Conservation (phyloP, 2,113 vertebrate genomes). For the Loxodonta africana region DNA sequence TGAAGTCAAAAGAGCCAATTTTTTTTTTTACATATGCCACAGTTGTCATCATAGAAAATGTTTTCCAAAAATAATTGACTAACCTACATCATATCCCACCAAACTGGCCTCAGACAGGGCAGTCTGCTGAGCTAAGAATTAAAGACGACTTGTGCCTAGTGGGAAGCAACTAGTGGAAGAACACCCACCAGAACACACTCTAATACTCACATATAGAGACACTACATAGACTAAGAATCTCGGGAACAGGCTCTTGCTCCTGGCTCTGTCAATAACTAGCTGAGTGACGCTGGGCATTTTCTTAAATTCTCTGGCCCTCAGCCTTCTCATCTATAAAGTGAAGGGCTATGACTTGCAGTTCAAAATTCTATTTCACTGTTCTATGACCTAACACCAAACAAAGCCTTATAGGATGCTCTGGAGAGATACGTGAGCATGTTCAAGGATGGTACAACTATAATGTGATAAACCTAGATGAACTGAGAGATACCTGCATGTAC, state of each 20-base stretch:
- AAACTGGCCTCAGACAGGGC: neutral
- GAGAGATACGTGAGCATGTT: neutral
- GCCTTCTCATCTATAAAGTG: conserved; percentile 24
- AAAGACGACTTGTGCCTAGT: neutral
- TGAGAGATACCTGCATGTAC: conserved; percentile 94
- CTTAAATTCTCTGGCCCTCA: neutral
- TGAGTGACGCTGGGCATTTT: neutral
- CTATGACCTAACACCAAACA: neutral
- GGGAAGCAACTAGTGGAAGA: neutral
- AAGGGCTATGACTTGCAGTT: conserved; percentile 23
- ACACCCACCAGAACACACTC: neutral
- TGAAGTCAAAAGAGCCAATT: conserved; percentile 1
- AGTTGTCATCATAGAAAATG: neutral
- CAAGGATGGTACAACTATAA: neutral
- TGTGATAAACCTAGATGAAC: neutral
- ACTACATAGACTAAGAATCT: neutral
- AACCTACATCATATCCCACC: neutral
- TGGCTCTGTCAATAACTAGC: neutral
- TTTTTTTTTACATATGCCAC: neutral
- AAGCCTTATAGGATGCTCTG: neutral
- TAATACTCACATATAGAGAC: neutral
- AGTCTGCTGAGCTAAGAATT: neutral
- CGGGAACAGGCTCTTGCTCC: neutral
- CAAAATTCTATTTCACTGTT: neutral
- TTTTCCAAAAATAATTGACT: neutral